Conservation (phyloP, 2,797 vertebrate species). For the Chiloscyllium punctatum region DNA sequence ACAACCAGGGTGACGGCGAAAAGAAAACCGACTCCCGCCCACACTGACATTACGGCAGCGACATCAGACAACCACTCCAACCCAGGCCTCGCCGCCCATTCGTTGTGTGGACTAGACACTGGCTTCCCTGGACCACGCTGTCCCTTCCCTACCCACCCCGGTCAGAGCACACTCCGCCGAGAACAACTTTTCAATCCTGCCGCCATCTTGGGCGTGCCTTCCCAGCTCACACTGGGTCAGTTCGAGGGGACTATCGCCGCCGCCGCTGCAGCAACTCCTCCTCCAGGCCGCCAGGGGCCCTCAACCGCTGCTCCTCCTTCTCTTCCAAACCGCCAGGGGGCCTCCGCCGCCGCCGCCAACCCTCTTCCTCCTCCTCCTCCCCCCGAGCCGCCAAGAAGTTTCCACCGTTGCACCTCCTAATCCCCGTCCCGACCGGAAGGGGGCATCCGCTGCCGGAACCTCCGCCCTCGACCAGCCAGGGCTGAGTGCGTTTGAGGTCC, state of each 20-base stretch:
- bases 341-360: too few relatives aligned
- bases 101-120: background rate
- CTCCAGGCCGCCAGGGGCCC: background rate
- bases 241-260: background rate
- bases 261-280: background rate
- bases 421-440: background rate
- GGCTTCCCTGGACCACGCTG: background rate
- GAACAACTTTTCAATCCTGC: constrained; percentile 30
- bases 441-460: background rate
- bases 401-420: too few relatives aligned
- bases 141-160: background rate
- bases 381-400: background rate
- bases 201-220: constrained; percentile 38
- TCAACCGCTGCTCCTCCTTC: too few relatives aligned
- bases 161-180: background rate
- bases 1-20: background rate
- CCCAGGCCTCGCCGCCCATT: background rate
- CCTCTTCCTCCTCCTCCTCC: background rate
- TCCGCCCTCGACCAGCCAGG: too few relatives aligned
- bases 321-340: background rate
- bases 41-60: constrained; percentile 19
- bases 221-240: background rate
- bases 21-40: background rate
- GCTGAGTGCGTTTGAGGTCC: too few relatives aligned
- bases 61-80: background rate